Evolutionary conservation across 2,113 vertebrate species (phyloP).

Genomic region (Diadophis punctatus): DNA sequence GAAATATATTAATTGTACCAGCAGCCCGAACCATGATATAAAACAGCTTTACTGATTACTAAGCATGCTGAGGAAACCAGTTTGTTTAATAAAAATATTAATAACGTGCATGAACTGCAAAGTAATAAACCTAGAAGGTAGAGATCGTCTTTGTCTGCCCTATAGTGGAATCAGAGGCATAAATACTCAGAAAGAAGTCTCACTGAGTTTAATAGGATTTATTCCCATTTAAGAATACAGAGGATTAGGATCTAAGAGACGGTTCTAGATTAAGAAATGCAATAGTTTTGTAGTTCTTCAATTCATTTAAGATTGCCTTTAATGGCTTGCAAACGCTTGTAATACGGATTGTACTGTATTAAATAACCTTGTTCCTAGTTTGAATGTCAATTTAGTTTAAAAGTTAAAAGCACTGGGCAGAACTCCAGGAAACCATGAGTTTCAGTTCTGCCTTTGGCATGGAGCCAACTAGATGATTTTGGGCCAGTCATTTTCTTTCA

Average conservation of each 20-base stretch:
- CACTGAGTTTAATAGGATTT: not conserved
- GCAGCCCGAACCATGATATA: not conserved
- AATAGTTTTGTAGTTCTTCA: not conserved
- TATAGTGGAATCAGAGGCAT: not conserved
- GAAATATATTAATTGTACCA: not conserved
- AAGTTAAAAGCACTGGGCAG: not conserved
- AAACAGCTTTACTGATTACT: not conserved
- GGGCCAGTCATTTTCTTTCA: not conserved
- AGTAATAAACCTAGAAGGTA: not conserved
- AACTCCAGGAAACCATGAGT: not conserved
- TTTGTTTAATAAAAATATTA: not conserved
- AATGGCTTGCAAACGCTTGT: not conserved
- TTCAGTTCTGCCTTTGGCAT: not conserved
- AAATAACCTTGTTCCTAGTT: not conserved
- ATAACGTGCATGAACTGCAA: not conserved
- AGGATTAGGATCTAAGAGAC: not conserved
- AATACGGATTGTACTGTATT: not conserved
- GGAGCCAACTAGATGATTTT: not conserved
- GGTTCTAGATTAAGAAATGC: not conserved
- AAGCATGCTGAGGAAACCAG: not conserved
- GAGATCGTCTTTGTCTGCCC: not conserved
- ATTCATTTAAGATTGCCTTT: not conserved
- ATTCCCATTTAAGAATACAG: not conserved
- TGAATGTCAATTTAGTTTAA: not conserved
- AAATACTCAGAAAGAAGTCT: not conserved